These are phyloP conservation scores for Priocnemis perturbator DNA, from an alignment of 2,888 invertebrate species.

Conservation along the genomic window DNA sequence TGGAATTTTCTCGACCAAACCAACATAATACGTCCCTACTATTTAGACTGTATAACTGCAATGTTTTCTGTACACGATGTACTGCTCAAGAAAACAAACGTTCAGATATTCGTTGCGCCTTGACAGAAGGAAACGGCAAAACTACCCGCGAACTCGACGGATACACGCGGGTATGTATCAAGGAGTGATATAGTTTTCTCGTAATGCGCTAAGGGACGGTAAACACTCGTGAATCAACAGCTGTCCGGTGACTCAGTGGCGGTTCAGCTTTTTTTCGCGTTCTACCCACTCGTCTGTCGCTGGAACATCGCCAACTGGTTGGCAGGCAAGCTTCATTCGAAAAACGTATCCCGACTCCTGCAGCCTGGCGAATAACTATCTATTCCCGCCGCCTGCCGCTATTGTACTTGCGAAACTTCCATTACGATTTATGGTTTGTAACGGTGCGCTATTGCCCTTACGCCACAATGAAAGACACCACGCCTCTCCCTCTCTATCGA, in stretches of 20 bases:
- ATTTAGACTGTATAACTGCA: too few relatives aligned
- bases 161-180: too few relatives aligned
- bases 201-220: too few relatives aligned
- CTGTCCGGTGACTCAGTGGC: slow-evolving; percentile 51
- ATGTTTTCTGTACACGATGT: too few relatives aligned
- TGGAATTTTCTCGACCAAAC: too few relatives aligned
- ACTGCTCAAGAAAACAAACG: too few relatives aligned
- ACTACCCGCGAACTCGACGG: too few relatives aligned
- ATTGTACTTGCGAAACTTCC: slow-evolving; percentile 41
- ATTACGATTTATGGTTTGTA: slow-evolving; percentile 24
- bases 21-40: too few relatives aligned
- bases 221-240: slow-evolving; percentile 56
- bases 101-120: too few relatives aligned
- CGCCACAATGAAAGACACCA: not conserved
- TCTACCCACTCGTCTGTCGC: slow-evolving; percentile 17
- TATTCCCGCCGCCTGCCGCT: slow-evolving; percentile 10
- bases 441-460: slow-evolving; percentile 4
- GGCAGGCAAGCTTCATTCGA: slow-evolving; percentile 27
- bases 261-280: slow-evolving; percentile 36
- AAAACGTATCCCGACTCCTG: slow-evolving; percentile 22
- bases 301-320: slow-evolving; percentile 47
- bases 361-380: slow-evolving; percentile 7
- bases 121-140: too few relatives aligned
- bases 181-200: too few relatives aligned
- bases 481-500: not conserved